Evolutionary conservation across 1,140 invertebrate genomes (phyloP).

Genomic region (Drosophila ironensis): DNA sequence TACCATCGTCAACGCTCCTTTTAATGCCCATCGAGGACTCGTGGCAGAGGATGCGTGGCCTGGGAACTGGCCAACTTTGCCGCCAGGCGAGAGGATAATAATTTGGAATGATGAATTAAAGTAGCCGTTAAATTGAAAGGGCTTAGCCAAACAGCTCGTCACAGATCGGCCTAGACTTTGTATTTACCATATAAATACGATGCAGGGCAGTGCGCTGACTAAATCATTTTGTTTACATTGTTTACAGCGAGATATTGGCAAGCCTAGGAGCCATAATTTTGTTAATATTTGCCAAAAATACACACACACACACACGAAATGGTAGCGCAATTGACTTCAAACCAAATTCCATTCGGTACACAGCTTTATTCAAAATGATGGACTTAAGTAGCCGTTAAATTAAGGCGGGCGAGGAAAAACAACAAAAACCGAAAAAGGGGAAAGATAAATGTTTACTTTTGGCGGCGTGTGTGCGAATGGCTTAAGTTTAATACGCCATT

Average conservation of each 20-base stretch:
- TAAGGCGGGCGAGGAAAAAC: constrained; percentile 35
- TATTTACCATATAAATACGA: no score
- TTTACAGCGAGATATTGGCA: no score
- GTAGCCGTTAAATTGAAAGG: constrained; percentile 57
- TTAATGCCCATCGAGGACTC: constrained; percentile 71
- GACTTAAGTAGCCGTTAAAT: constrained; percentile 64
- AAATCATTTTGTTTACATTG: no score
- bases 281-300: neutral
- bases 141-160: constrained; percentile 8
- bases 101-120: constrained; percentile 72
- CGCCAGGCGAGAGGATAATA: constrained; percentile 63
- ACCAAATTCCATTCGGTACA: constrained; percentile 11
- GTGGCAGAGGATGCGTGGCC: constrained; percentile 76
- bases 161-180: no score
- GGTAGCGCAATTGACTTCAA: constrained; percentile 2
- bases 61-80: constrained; percentile 44
- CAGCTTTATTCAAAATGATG: constrained; percentile 45
- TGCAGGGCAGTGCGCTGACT: no score
- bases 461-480: constrained; percentile 33
- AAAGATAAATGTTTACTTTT: constrained; percentile 42
- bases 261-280: no score
- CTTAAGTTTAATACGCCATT: constrained; percentile 73
- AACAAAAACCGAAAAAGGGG: constrained; percentile 10
- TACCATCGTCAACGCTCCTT: constrained; percentile 11
- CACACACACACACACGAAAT: constrained; percentile 3